These are phyloP conservation scores for Muscicapa striata DNA, from an alignment of 2,797 vertebrate genomes.

Conservation along the genomic window DNA sequence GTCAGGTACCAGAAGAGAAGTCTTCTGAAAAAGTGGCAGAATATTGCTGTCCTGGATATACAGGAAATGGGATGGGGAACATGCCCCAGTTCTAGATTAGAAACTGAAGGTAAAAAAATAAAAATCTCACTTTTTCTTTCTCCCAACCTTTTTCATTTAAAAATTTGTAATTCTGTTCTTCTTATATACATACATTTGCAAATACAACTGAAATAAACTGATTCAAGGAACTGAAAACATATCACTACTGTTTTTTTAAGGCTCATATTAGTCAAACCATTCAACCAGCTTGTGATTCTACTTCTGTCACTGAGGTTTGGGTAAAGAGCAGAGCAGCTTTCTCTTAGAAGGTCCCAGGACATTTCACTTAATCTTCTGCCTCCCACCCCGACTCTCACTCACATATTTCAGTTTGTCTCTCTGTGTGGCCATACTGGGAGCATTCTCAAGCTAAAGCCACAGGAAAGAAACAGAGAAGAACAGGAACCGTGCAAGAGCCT, in stretches of 20 bases:
- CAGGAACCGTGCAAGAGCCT: background rate
- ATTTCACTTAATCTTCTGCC: conserved; percentile 25
- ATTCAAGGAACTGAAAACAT: background rate
- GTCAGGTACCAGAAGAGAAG: background rate
- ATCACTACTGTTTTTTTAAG: background rate
- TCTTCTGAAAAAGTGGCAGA: background rate
- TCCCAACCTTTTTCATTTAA: background rate
- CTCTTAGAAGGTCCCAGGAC: background rate
- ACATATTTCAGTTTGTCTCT: conserved; percentile 37
- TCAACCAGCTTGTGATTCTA: background rate
- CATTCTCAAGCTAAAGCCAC: conserved; percentile 24
- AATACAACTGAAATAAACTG: background rate
- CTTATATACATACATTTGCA: background rate
- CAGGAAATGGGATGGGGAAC: background rate
- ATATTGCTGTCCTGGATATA: background rate
- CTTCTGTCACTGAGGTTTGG: background rate
- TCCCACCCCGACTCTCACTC: background rate
- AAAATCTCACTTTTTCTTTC: background rate
- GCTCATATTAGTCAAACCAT: background rate
- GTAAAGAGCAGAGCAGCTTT: conserved; percentile 8
- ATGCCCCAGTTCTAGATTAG: background rate
- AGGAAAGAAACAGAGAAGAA: conserved; percentile 54
- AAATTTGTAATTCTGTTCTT: background rate
- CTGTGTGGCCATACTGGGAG: conserved; percentile 45
- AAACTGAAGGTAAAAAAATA: background rate